A percentile compares a stretch with the other conserved stretches of the same genome.
Evolutionary conservation across 2,888 invertebrate species (phyloP).

Genomic region (Thecocarcelia acutangulata): DNA sequence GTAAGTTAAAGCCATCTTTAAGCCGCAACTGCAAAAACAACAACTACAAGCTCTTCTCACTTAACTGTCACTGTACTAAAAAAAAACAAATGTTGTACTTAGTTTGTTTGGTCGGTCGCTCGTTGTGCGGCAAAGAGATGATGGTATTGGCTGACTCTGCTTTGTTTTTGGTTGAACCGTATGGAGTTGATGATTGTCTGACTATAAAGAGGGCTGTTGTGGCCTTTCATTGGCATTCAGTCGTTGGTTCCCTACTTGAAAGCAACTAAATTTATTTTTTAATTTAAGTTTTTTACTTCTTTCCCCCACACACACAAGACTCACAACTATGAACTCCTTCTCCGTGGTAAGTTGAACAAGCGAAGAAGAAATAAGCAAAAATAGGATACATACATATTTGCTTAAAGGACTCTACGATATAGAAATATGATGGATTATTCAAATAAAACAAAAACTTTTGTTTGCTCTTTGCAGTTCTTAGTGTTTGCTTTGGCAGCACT

Average conservation of each 20-base stretch:
- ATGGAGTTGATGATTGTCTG: constrained; percentile 61
- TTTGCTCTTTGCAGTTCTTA: constrained; percentile 85
- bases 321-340: constrained; percentile 82
- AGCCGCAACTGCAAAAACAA: constrained; percentile 35
- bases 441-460: constrained; percentile 28
- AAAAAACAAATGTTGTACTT: neutral
- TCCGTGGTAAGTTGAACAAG: constrained; percentile 80
- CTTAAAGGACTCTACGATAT: constrained; percentile 55
- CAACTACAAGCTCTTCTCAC: constrained; percentile 18
- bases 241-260: constrained; percentile 82
- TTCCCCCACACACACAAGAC: constrained; percentile 80
- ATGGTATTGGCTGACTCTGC: constrained; percentile 16
- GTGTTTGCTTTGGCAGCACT: constrained; percentile 90
- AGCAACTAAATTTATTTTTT: constrained; percentile 81
- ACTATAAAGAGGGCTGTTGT: constrained; percentile 81
- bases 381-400: constrained; percentile 49
- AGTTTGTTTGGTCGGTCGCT: constrained; percentile 22
- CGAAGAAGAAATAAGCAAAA: constrained; percentile 23
- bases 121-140: constrained; percentile 30
- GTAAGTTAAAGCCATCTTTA: constrained; percentile 32
- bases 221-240: constrained; percentile 81
- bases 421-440: neutral
- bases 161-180: constrained; percentile 42
- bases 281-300: constrained; percentile 79
- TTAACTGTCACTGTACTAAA: constrained; percentile 30